Evolutionary conservation across 1,140 invertebrate genomes (phyloP), one percentile per base, ranked within the genome.

Genomic region (Bombus confusus): DNA sequence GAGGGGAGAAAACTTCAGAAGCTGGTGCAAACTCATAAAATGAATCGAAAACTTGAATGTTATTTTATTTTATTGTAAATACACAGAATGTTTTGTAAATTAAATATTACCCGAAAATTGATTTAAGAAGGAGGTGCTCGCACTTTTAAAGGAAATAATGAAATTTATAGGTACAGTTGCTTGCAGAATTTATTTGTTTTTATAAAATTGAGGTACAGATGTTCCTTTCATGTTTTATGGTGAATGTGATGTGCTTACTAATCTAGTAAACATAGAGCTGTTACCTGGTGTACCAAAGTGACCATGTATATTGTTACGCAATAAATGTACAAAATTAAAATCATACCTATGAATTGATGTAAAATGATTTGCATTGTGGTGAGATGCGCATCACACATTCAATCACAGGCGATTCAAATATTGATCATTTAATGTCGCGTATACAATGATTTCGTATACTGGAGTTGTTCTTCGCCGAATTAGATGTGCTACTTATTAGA

Each of bases 161-260:
- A 80, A 57, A 68, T 41, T 62, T 68, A 5, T 52, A 22, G 4
- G 3, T 73, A n/a, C 10, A 25, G 34, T 93, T 93, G 93, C 93
- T 90, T 92, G 89, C 91, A 92, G 87, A 88, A 88, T 94, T 94
- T 93, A 93, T 93, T 92, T 91, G 90, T 73, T 91, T 86, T 92
- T 94, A 94, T 89, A 94, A 94, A 94, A 94, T 92, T 87, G 92
- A 91, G 81, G 80, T 91, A 93, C 91, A 83, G 89, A 92, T 87
- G 84, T 85, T 90, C 86, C 79, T 87, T 74, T 81, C 85, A 88
- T 78, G 83, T 89, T 25, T 88, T 77, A 82, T 22, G 25, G 66
- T 78, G 47, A 81, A 88, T 87, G 69, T 72, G 85, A 88, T 85
- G 86, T 43, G 79, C 71, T 85, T 90, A 92, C 59, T 87, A 80